These are phyloP conservation scores for Astreopora myriophthalma DNA, from an alignment of 64 coral and sea anemone genomes.

Conservation along the genomic window DNA sequence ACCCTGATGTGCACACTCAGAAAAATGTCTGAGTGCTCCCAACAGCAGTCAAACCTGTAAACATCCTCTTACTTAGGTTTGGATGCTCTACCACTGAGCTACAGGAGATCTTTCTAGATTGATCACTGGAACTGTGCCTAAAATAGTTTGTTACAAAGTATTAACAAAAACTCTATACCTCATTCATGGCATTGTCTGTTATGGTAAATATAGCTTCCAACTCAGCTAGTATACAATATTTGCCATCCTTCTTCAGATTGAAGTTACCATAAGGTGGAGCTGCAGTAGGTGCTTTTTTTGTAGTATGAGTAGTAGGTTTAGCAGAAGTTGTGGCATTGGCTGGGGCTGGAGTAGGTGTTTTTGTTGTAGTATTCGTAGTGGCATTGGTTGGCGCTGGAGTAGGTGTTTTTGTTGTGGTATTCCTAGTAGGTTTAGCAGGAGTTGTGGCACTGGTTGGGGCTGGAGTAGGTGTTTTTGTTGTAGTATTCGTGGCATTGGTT, in stretches of 20 bases:
- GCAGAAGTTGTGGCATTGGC: neutral
- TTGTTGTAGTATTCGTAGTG: neutral
- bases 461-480: neutral
- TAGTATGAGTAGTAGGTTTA: neutral
- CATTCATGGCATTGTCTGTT: too few species aligned
- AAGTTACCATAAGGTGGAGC: slow-evolving; percentile 11
- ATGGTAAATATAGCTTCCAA: slow-evolving; percentile 14
- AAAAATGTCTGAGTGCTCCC: too few species aligned
- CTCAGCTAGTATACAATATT: slow-evolving; percentile 31
- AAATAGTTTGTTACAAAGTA: too few species aligned
- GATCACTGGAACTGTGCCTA: too few species aligned
- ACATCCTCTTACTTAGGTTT: too few species aligned
- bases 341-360: neutral
- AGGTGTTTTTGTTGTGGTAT: neutral
- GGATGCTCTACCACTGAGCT: too few species aligned
- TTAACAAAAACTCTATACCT: too few species aligned
- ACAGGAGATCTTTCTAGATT: too few species aligned
- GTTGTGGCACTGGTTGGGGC: neutral
- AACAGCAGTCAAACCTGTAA: too few species aligned
- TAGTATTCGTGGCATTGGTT: neutral
- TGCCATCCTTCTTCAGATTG: neutral
- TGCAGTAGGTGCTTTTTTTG: neutral
- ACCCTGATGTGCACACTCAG: too few species aligned
- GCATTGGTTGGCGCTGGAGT: neutral
- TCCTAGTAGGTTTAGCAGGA: neutral